These are phyloP conservation scores for Tenthredo notha DNA, from an alignment of 2,888 invertebrate genomes.

Conservation along the genomic window DNA sequence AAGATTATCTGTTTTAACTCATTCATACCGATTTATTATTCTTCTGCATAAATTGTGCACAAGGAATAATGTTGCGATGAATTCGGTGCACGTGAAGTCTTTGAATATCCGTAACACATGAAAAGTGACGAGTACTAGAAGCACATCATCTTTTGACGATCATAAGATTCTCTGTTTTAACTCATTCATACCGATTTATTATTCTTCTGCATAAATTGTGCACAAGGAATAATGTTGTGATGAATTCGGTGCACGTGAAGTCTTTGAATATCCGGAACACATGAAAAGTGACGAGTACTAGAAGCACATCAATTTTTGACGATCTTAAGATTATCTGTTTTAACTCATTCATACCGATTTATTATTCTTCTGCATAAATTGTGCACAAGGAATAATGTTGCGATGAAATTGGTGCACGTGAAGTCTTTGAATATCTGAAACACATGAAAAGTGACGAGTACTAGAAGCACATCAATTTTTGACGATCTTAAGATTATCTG, in stretches of 20 bases:
- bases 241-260: neutral
- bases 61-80: neutral
- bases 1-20: neutral
- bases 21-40: neutral
- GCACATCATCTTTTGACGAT: neutral
- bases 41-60: neutral
- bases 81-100: neutral
- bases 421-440: too few relatives aligned
- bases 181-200: neutral
- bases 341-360: too few relatives aligned
- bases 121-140: neutral
- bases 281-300: too few relatives aligned
- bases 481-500: too few relatives aligned
- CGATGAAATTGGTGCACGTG: too few relatives aligned
- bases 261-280: neutral
- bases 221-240: neutral
- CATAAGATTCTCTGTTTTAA: neutral
- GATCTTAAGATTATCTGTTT: too few relatives aligned
- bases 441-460: too few relatives aligned
- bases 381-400: too few relatives aligned
- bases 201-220: neutral
- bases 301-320: too few relatives aligned
- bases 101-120: neutral
- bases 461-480: too few relatives aligned
- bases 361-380: too few relatives aligned